A percentile compares a stretch with the other conserved stretches of the same genome.
phyloP scores from a whole-genome alignment of 2,888 invertebrate genomes.

The Octodonta nipae region DNA sequence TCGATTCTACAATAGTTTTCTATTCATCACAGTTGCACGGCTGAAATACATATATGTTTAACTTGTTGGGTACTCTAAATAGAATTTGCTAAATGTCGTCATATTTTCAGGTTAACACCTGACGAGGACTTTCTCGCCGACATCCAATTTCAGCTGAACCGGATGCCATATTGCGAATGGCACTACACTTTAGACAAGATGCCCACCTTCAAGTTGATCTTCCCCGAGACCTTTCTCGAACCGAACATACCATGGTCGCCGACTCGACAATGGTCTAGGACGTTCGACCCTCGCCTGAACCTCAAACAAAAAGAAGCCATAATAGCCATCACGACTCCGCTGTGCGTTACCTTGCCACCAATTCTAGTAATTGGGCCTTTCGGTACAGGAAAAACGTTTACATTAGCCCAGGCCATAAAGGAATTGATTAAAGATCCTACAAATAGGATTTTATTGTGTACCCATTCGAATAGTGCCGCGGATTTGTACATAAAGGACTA shows the following conservation, averaged over 20 bases:
- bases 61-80: too few species aligned
- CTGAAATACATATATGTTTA: too few species aligned
- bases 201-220: constrained; percentile 51
- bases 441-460: constrained; percentile 65
- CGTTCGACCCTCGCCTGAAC: constrained; percentile 52
- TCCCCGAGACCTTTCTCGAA: constrained; percentile 48
- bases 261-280: constrained; percentile 52
- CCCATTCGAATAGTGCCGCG: constrained; percentile 77
- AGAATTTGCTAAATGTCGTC: too few species aligned
- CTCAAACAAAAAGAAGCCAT: constrained; percentile 68
- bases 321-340: constrained; percentile 57
- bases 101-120: constrained; percentile 28
- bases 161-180: constrained; percentile 73
- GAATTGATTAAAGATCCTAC: constrained; percentile 49
- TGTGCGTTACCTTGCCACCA: constrained; percentile 49
- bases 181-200: constrained; percentile 69
- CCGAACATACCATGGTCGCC: constrained; percentile 58
- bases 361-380: constrained; percentile 63
- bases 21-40: too few species aligned
- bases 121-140: constrained; percentile 54
- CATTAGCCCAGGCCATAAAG: constrained; percentile 59
- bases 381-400: constrained; percentile 80
- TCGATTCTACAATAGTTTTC: too few species aligned
- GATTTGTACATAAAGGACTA: constrained; percentile 76
- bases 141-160: constrained; percentile 69